These are phyloP conservation scores for Ypsolopha scabrella DNA, from an alignment of 2,888 invertebrate species.

Conservation along the genomic window DNA sequence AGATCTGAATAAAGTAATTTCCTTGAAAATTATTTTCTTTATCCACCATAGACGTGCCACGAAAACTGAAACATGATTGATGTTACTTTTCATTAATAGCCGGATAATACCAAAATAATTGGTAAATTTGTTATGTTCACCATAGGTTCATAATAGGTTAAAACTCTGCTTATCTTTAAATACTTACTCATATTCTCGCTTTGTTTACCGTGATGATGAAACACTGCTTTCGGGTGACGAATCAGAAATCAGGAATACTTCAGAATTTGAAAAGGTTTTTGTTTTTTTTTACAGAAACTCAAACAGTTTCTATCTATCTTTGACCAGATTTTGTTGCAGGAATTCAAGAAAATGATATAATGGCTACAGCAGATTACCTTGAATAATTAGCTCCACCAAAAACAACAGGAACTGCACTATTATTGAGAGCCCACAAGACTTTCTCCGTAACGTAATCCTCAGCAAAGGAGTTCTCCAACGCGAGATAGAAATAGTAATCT, in stretches of 20 bases:
- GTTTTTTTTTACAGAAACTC: neutral
- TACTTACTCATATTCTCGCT: too few relatives aligned
- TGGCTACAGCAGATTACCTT: slow-evolving; percentile 24
- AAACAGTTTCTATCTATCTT: neutral
- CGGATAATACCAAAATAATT: too few relatives aligned
- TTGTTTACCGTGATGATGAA: too few relatives aligned
- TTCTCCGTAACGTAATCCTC: slow-evolving; percentile 68
- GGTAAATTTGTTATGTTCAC: too few relatives aligned
- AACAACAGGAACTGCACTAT: slow-evolving; percentile 75
- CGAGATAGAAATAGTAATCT: slow-evolving; percentile 79
- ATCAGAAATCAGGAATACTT: neutral
- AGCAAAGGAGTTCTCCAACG: slow-evolving; percentile 80
- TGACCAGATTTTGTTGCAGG: neutral
- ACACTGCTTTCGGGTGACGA: neutral
- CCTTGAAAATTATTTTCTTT: too few relatives aligned
- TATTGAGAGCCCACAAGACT: slow-evolving; percentile 69
- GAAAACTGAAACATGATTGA: too few relatives aligned
- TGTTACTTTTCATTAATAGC: too few relatives aligned
- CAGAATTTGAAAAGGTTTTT: neutral
- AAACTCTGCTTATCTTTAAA: too few relatives aligned
- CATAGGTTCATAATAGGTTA: too few relatives aligned
- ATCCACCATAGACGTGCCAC: too few relatives aligned
- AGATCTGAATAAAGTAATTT: too few relatives aligned
- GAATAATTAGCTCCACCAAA: slow-evolving; percentile 76
- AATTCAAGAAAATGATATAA: neutral